These are phyloP conservation scores for Engraulis encrasicolus DNA, from an alignment of 2,113 vertebrate species.

Conservation along the genomic window DNA sequence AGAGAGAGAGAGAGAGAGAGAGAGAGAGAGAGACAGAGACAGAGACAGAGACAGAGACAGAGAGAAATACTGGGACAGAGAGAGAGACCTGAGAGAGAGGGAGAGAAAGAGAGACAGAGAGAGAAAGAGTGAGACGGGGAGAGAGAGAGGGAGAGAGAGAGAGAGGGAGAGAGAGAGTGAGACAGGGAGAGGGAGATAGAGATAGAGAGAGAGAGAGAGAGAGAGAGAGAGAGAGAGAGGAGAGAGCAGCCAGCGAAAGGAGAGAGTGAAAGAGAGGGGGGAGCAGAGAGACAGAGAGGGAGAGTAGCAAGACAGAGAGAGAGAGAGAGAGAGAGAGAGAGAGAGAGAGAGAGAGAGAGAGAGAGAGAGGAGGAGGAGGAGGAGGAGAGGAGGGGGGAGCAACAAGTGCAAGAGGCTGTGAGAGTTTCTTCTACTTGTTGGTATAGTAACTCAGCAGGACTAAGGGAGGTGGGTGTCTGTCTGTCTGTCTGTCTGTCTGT, in stretches of 20 bases:
- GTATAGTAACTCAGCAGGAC: neutral
- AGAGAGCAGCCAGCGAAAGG: too few relatives aligned
- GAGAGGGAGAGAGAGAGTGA: neutral
- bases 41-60: too few relatives aligned
- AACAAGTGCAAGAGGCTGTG: neutral
- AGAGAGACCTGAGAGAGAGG: too few relatives aligned
- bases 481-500: neutral
- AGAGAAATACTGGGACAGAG: too few relatives aligned
- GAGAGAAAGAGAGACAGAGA: too few relatives aligned
- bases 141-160: neutral
- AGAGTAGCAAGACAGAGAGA: neutral
- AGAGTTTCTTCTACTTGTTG: neutral
- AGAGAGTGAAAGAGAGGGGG: too few relatives aligned
- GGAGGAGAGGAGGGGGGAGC: neutral
- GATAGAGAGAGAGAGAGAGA: too few relatives aligned
- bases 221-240: too few relatives aligned
- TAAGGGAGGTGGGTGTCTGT: neutral
- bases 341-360: neutral
- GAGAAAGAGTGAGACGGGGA: too few relatives aligned
- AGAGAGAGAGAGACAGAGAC: neutral
- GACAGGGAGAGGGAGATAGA: too few relatives aligned
- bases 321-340: neutral
- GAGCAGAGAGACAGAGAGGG: too few relatives aligned
- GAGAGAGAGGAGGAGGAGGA: neutral
- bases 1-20: too few relatives aligned